phyloP scores from a whole-genome alignment of 1,140 invertebrate genomes.

The Philotrypesis tridentata region DNA sequence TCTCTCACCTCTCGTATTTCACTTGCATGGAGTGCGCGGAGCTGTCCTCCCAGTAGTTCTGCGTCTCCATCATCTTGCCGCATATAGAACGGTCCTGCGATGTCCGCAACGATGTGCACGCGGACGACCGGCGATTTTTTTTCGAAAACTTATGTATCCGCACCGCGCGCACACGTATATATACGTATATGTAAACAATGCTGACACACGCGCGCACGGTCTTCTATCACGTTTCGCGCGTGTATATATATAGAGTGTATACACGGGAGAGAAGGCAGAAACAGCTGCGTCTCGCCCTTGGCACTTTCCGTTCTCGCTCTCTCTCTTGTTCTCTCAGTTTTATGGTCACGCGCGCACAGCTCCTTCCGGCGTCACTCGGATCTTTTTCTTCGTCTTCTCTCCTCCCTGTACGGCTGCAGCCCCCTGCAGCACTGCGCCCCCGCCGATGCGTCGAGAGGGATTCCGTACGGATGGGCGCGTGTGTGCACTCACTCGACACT shows the following conservation, averaged over 20 bases:
- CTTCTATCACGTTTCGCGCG: too few species aligned
- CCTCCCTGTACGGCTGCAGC: too few species aligned
- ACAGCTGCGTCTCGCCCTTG: background rate
- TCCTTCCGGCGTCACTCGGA: background rate
- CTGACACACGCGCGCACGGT: background rate
- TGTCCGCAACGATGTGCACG: too few species aligned
- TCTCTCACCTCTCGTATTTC: conserved; percentile 71
- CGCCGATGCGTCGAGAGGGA: too few species aligned
- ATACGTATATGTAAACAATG: background rate
- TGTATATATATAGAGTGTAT: too few species aligned
- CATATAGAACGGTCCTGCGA: conserved; percentile 62
- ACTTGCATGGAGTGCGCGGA: conserved; percentile 71
- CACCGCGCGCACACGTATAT: too few species aligned
- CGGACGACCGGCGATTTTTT: background rate
- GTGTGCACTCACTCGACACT: too few species aligned
- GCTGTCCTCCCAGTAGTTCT: conserved; percentile 72
- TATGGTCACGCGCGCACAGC: background rate
- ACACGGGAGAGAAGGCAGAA: too few species aligned
- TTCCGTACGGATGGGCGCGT: too few species aligned
- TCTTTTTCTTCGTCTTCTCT: too few species aligned
- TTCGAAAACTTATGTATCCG: too few species aligned
- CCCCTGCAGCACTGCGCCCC: too few species aligned
- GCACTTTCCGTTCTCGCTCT: background rate
- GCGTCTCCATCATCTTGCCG: conserved; percentile 72
- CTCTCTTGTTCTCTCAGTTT: background rate